Percentiles rank a stretch among this genome's conserved stretches.
phyloP scores from a whole-genome alignment of 2,888 invertebrate species.

The Agonum fuliginosum region DNA sequence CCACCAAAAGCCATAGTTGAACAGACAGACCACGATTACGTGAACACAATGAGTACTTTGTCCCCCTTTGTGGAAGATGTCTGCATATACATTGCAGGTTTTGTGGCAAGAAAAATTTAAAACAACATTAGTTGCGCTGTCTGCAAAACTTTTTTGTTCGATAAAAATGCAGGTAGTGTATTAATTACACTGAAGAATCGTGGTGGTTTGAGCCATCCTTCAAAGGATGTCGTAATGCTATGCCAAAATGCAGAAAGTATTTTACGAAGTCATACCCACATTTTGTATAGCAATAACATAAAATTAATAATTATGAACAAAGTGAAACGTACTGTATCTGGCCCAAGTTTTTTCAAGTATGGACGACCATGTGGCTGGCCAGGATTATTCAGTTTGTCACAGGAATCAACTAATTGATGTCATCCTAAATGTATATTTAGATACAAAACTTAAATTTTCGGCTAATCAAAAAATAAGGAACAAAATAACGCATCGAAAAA shows the following conservation, averaged over 20 bases:
- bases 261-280: neutral
- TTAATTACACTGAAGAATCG: neutral
- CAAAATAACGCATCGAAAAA: neutral
- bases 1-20: neutral
- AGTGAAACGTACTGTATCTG: neutral
- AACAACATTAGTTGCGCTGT: neutral
- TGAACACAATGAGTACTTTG: neutral
- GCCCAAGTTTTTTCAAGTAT: neutral
- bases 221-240: neutral
- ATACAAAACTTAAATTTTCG: neutral
- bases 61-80: neutral
- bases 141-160: neutral
- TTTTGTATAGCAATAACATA: neutral
- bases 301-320: neutral
- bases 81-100: neutral
- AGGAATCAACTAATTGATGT: neutral
- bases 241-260: neutral
- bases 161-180: neutral
- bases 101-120: neutral
- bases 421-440: neutral
- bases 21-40: neutral
- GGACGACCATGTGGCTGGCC: neutral
- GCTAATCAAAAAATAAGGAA: neutral
- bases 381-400: neutral
- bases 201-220: neutral